phyloP scores from a whole-genome alignment of 64 coral and sea anemone species.

The Montipora capricornis region DNA sequence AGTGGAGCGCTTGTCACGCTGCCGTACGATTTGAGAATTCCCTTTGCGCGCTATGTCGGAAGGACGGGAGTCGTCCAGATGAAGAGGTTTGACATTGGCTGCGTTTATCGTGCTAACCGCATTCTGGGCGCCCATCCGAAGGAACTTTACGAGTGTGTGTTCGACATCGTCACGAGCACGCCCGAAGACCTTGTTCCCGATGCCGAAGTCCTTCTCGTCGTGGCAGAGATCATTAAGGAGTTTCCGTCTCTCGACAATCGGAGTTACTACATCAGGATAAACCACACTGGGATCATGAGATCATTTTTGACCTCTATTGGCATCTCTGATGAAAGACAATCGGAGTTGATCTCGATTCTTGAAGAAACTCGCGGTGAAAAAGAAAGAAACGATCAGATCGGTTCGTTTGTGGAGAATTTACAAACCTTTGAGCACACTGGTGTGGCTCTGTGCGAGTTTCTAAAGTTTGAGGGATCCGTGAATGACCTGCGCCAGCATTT shows the following conservation, averaged over 20 bases:
- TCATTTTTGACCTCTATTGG: slow-evolving; percentile 77
- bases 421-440: slow-evolving; percentile 70
- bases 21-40: slow-evolving; percentile 86
- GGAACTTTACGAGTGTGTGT: slow-evolving; percentile 89
- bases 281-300: slow-evolving; percentile 76
- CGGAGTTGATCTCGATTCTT: slow-evolving; percentile 79
- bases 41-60: slow-evolving; percentile 92
- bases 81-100: slow-evolving; percentile 88
- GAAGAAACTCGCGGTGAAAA: slow-evolving; percentile 79
- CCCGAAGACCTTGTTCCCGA: slow-evolving; percentile 87
- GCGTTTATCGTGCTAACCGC: slow-evolving; percentile 87
- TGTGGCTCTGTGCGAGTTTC: slow-evolving; percentile 64
- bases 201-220: slow-evolving; percentile 81
- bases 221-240: slow-evolving; percentile 88
- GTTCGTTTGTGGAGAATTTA: slow-evolving; percentile 72
- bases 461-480: slow-evolving; percentile 81
- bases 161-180: slow-evolving; percentile 88
- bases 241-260: slow-evolving; percentile 78
- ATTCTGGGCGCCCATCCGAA: slow-evolving; percentile 86
- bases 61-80: slow-evolving; percentile 64
- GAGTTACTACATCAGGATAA: slow-evolving; percentile 90
- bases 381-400: slow-evolving; percentile 75
- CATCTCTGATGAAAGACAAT: slow-evolving; percentile 73
- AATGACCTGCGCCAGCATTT: slow-evolving; percentile 80
- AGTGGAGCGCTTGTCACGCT: slow-evolving; percentile 85